Evolutionary conservation across 2,888 invertebrate species (phyloP).

Genomic region (Eudasyphora cyanicolor): DNA sequence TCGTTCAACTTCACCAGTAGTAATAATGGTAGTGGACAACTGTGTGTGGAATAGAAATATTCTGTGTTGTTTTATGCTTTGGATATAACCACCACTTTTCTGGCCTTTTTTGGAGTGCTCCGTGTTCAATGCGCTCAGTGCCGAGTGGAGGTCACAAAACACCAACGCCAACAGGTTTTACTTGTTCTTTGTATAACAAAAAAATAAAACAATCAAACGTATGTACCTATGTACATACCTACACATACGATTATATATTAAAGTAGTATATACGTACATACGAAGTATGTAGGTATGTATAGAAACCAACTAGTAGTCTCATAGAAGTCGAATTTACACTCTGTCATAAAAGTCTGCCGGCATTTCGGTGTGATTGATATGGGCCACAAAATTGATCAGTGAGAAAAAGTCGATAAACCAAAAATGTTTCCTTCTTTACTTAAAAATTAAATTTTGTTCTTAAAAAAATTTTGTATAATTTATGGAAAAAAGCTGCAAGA

Average conservation of each 20-base stretch:
- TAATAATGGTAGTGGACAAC: too few relatives aligned
- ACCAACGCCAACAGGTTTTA: conserved; percentile 67
- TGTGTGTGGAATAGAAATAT: conserved; percentile 9
- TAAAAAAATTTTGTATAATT: too few relatives aligned
- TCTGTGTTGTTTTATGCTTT: background rate
- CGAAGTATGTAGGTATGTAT: too few relatives aligned
- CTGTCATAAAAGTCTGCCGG: background rate
- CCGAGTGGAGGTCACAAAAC: conserved; percentile 61
- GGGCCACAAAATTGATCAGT: too few relatives aligned
- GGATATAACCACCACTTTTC: conserved; percentile 31
- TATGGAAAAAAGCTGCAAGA: too few relatives aligned
- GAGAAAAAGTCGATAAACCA: too few relatives aligned
- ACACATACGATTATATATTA: background rate
- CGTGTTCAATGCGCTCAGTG: background rate
- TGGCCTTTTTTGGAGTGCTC: conserved; percentile 49
- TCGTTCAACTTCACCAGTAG: background rate
- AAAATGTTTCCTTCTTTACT: too few relatives aligned
- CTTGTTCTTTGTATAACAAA: conserved; percentile 54
- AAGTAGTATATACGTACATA: background rate
- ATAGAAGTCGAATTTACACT: background rate
- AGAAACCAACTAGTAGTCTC: background rate
- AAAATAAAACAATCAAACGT: conserved; percentile 25
- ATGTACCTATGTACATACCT: background rate
- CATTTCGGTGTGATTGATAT: too few relatives aligned
- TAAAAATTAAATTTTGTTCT: too few relatives aligned